These are phyloP conservation scores for Stegostoma tigrinum DNA, from an alignment of 2,113 vertebrate species.

Conservation along the genomic window DNA sequence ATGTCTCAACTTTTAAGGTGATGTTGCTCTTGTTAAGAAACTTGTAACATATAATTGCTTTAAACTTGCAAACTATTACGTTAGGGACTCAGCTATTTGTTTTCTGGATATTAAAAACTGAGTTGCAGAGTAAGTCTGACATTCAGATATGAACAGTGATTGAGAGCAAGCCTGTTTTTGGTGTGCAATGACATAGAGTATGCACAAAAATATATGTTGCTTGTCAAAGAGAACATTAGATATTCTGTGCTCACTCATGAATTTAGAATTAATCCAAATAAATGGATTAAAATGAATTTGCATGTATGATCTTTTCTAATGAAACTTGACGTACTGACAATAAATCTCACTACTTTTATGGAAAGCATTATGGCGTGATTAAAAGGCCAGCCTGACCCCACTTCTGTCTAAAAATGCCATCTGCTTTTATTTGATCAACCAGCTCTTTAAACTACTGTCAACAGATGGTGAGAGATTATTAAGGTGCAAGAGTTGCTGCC, in stretches of 20 bases:
- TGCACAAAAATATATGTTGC: background rate
- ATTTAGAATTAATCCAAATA: background rate
- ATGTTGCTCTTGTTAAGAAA: background rate
- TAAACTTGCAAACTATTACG: background rate
- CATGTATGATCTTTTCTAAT: background rate
- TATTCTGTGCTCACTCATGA: background rate
- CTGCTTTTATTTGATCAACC: constrained; percentile 17
- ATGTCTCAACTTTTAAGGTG: background rate
- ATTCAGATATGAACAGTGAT: background rate
- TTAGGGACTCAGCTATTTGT: background rate
- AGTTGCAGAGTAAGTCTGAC: background rate
- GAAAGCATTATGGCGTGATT: background rate
- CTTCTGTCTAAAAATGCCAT: constrained; percentile 14
- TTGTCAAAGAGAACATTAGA: background rate
- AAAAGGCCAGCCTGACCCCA: background rate
- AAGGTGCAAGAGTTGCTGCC: background rate
- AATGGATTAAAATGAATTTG: background rate
- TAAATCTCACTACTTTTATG: background rate
- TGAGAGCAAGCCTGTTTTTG: background rate
- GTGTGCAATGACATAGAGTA: background rate
- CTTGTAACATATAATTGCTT: background rate
- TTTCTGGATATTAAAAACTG: background rate
- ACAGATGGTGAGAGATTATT: constrained; percentile 17
- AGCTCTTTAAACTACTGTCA: background rate
- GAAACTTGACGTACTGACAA: constrained; percentile 10